Percentiles rank a stretch among this genome's conserved stretches.
Evolutionary conservation across 2,113 vertebrate genomes (phyloP).

Genomic region (Thymallus thymallus): DNA sequence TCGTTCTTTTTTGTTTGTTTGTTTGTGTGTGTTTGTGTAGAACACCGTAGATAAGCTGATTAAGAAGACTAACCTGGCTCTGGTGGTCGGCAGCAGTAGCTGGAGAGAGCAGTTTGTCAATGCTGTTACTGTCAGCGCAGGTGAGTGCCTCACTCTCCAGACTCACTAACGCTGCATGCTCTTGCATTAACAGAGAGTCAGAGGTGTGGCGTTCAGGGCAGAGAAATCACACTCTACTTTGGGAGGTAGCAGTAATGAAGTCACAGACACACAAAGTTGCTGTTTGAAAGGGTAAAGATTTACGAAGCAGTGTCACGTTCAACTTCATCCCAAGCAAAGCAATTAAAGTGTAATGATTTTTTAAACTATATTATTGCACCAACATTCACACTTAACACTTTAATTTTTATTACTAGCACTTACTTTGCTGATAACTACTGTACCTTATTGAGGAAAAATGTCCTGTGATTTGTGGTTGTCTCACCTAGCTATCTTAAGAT

Average conservation of each 20-base stretch:
- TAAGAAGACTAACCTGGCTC: conserved; percentile 83
- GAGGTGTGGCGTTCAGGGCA: background rate
- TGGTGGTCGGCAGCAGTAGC: conserved; percentile 84
- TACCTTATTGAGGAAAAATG: no score
- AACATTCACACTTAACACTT: no score
- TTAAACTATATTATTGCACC: no score
- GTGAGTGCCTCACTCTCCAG: conserved; percentile 59
- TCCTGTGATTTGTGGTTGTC: no score
- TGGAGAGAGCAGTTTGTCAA: conserved; percentile 86
- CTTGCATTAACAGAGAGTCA: background rate
- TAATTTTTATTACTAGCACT: no score
- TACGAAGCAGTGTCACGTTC: no score
- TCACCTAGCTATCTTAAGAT: no score
- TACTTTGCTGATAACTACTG: no score
- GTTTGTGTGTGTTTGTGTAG: conserved; percentile 49
- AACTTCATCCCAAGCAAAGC: no score
- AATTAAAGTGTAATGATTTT: no score
- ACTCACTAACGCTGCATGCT: background rate
- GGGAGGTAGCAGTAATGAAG: background rate
- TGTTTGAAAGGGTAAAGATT: no score
- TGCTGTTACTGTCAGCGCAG: conserved; percentile 83
- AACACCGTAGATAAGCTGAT: conserved; percentile 85
- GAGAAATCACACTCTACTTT: background rate
- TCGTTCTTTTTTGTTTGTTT: conserved; percentile 6
- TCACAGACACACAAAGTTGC: background rate